A percentile compares a stretch with the other conserved stretches of the same genome.
phyloP scores from a whole-genome alignment of 2,888 invertebrate genomes.

The Kryphioiulus occultus region DNA sequence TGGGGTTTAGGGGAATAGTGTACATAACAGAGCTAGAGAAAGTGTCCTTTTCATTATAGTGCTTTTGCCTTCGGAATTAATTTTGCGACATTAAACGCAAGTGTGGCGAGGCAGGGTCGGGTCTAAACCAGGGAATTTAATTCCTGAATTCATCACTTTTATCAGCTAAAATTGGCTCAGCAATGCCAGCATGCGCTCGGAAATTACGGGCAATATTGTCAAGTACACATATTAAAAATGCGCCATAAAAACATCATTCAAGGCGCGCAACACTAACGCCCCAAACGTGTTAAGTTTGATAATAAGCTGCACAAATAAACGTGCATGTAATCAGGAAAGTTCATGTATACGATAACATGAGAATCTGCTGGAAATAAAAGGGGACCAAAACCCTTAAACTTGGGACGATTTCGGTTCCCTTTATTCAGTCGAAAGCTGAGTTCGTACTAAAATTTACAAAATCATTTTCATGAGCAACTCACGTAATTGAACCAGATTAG shows the following conservation, averaged over 20 bases:
- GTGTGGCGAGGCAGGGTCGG: background rate
- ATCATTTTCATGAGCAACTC: too few relatives aligned
- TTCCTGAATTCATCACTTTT: conserved; percentile 7
- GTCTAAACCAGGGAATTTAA: background rate
- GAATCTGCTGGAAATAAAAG: too few relatives aligned
- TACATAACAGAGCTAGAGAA: background rate
- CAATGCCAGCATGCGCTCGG: background rate
- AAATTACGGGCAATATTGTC: background rate
- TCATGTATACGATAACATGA: too few relatives aligned
- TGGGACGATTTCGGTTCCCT: too few relatives aligned
- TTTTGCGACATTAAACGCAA: background rate
- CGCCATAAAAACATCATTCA: background rate
- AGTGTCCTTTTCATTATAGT: conserved; percentile 14
- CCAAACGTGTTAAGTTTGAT: background rate
- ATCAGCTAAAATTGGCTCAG: background rate
- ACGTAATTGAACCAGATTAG: too few relatives aligned
- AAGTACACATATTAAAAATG: conserved; percentile 12
- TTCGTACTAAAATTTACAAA: too few relatives aligned
- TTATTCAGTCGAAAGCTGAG: too few relatives aligned
- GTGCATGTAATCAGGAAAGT: background rate
- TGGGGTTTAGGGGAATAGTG: background rate
- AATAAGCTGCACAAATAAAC: background rate
- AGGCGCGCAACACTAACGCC: background rate
- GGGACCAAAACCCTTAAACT: too few relatives aligned
- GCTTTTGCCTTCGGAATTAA: background rate